These are phyloP conservation scores for Pyxicephalus adspersus DNA, from an alignment of 2,113 vertebrate species.

Conservation along the genomic window DNA sequence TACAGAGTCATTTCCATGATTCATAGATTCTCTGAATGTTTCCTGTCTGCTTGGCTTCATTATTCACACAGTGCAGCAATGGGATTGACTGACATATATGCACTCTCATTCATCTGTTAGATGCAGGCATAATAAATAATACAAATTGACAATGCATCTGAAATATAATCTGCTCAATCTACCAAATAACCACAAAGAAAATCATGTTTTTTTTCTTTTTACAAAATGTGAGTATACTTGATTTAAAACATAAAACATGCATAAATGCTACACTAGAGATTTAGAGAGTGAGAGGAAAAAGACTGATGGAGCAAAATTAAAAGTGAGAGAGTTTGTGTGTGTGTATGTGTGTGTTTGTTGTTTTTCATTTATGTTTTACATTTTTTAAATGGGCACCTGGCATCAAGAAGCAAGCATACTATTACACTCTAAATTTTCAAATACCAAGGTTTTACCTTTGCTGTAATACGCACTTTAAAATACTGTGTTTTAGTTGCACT, in stretches of 20 bases:
- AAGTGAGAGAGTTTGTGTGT: no score
- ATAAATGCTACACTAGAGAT: background rate
- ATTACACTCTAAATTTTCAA: constrained; percentile 7
- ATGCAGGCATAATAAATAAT: constrained; percentile 4
- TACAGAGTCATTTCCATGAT: constrained; percentile 16
- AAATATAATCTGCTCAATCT: constrained; percentile 34
- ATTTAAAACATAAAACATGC: background rate
- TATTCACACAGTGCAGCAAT: constrained; percentile 27
- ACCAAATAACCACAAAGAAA: constrained; percentile 14
- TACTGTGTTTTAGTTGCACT: constrained; percentile 1
- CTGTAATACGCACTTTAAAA: background rate
- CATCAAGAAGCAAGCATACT: background rate
- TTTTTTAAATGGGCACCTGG: constrained; percentile 8
- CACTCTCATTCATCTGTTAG: constrained; percentile 14
- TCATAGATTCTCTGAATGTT: constrained; percentile 22
- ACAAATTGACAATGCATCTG: constrained; percentile 21
- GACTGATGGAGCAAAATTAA: no score
- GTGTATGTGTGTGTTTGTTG: no score
- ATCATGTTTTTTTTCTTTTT: background rate
- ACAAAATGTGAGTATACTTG: constrained; percentile 1
- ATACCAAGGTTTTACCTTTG: background rate
- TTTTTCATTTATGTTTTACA: no score
- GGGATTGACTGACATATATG: constrained; percentile 16
- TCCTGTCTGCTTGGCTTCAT: constrained; percentile 16
- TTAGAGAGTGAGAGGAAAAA: background rate